Percentiles rank a stretch among this genome's conserved stretches.
These are phyloP conservation scores for Sebastes nivosus DNA, from an alignment of 2,797 vertebrate genomes.

Conservation along the genomic window DNA sequence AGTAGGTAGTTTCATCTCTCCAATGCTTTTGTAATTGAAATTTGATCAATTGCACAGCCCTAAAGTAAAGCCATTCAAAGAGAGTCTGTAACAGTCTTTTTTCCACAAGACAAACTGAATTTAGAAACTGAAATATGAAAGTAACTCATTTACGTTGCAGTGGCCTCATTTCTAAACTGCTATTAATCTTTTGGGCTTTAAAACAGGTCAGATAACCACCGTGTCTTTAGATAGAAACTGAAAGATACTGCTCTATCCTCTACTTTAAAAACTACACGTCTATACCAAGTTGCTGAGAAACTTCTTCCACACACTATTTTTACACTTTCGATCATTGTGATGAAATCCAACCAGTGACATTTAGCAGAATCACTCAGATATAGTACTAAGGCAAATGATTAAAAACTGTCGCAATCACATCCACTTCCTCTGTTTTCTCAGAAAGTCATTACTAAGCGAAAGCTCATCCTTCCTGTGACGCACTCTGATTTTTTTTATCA, in stretches of 20 bases:
- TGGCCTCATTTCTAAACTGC: neutral
- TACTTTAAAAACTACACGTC: neutral
- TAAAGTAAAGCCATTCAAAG: neutral
- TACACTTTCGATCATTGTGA: neutral
- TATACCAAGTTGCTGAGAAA: neutral
- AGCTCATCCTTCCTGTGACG: slow-evolving; percentile 50
- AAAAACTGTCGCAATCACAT: slow-evolving; percentile 20
- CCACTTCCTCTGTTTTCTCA: slow-evolving; percentile 62
- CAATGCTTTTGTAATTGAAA: neutral
- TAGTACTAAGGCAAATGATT: neutral
- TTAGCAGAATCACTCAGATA: neutral
- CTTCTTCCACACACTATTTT: neutral
- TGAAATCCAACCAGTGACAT: neutral
- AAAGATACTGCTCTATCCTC: neutral
- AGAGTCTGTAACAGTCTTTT: neutral
- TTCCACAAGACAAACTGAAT: neutral
- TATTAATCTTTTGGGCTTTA: neutral
- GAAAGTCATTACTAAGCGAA: slow-evolving; percentile 48
- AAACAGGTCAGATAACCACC: neutral
- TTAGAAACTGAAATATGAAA: neutral
- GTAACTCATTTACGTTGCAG: neutral
- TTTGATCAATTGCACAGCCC: too few species aligned
- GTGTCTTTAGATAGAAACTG: neutral
- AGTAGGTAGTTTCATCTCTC: neutral
- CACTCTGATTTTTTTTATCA: slow-evolving; percentile 23